A percentile compares a stretch with the other conserved stretches of the same genome.
Conservation (phyloP, 2,797 vertebrate species). For the Onychomys torridus region DNA sequence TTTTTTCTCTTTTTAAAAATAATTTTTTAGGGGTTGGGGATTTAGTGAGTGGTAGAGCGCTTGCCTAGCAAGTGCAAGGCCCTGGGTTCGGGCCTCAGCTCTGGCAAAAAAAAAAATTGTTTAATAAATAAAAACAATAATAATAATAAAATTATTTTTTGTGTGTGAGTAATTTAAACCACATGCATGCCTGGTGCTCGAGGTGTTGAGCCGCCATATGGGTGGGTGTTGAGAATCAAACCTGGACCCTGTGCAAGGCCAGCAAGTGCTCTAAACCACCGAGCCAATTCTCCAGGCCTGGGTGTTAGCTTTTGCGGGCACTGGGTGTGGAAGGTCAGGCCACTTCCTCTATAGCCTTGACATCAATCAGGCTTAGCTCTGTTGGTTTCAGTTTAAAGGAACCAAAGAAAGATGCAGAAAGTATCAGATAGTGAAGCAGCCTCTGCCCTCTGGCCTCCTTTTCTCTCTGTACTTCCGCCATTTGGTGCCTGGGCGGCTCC, state of each 20-base stretch:
- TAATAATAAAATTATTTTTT: too few species aligned
- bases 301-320: slow-evolving; percentile 68
- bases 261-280: not conserved
- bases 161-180: not conserved
- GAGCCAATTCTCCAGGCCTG: not conserved
- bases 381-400: slow-evolving; percentile 73
- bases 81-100: too few species aligned
- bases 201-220: not conserved
- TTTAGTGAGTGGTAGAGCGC: too few species aligned
- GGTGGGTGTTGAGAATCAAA: not conserved
- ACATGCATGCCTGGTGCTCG: not conserved
- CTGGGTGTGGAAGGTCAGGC: slow-evolving; percentile 70
- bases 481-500: not conserved
- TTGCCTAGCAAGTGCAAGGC: too few species aligned
- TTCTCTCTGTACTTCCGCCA: not conserved
- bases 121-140: too few species aligned
- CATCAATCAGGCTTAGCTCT: slow-evolving; percentile 54
- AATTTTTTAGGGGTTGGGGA: not conserved
- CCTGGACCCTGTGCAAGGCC: not conserved
- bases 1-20: not conserved
- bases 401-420: slow-evolving; percentile 6
- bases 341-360: slow-evolving; percentile 79
- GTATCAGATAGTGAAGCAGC: not conserved
- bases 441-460: not conserved
- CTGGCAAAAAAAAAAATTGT: too few species aligned